Evolutionary conservation across 2,113 vertebrate genomes (phyloP).

Genomic region (Leptobrachium ailaonicum): DNA sequence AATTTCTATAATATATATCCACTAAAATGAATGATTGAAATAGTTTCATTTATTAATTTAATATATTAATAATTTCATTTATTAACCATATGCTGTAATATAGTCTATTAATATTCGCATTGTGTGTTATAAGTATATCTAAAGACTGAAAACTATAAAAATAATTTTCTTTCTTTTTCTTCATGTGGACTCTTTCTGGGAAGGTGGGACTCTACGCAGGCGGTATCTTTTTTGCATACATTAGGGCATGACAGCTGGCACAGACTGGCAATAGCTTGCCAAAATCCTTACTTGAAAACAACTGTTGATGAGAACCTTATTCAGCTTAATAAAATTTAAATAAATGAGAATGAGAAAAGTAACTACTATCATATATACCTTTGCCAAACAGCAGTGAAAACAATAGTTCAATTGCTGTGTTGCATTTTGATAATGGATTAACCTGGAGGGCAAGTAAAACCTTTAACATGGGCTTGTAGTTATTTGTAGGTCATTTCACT

Average conservation of each 20-base stretch:
- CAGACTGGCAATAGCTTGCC: slow-evolving; percentile 45
- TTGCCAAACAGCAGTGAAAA: slow-evolving; percentile 31
- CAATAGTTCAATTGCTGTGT: slow-evolving; percentile 16
- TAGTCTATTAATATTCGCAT: too few relatives aligned
- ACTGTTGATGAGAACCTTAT: slow-evolving; percentile 28
- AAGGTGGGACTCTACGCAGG: slow-evolving; percentile 17
- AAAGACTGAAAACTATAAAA: slow-evolving; percentile 20
- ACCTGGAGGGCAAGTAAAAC: slow-evolving; percentile 22
- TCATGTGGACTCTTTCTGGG: slow-evolving; percentile 15
- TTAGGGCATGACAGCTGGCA: slow-evolving; percentile 49
- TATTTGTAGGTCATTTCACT: slow-evolving; percentile 32
- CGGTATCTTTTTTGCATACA: slow-evolving; percentile 30
- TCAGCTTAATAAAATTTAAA: slow-evolving; percentile 44
- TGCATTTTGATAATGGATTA: slow-evolving; percentile 35
- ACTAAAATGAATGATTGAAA: too few relatives aligned
- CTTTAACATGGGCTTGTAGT: slow-evolving; percentile 20
- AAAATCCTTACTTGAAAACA: slow-evolving; percentile 37
- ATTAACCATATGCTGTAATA: too few relatives aligned
- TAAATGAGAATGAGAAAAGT: slow-evolving; percentile 20
- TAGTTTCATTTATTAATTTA: too few relatives aligned
- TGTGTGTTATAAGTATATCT: slow-evolving; percentile 5
- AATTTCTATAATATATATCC: too few relatives aligned
- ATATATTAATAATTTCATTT: too few relatives aligned
- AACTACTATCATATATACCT: slow-evolving; percentile 22
- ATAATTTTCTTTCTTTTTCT: slow-evolving; percentile 13